Conservation (phyloP, 2,888 invertebrate genomes). For the Kuschelorhynchus macadamiae region DNA sequence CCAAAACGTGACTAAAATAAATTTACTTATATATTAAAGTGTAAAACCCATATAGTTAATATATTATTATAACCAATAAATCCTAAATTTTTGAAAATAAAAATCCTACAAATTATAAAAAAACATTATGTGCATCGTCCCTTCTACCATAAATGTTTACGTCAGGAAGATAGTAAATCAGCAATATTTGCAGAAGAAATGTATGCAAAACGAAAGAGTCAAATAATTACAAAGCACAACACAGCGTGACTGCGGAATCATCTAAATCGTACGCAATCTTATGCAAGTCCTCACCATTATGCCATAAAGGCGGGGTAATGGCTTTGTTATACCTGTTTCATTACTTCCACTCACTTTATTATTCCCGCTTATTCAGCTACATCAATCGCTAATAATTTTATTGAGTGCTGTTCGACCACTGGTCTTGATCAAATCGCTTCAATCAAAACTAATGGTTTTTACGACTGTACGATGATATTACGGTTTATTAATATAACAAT, state of each 20-base stretch:
- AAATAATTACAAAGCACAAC: slow-evolving; percentile 35
- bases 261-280: slow-evolving; percentile 57
- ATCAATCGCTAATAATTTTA: slow-evolving; percentile 45
- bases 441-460: slow-evolving; percentile 20
- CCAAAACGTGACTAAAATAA: no score
- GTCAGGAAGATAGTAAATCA: no score
- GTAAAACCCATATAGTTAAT: no score
- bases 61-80: no score
- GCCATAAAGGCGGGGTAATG: slow-evolving; percentile 67
- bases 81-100: no score
- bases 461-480: no score
- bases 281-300: slow-evolving; percentile 62
- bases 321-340: slow-evolving; percentile 65
- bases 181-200: slow-evolving; percentile 8
- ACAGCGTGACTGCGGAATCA: slow-evolving; percentile 58
- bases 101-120: no score
- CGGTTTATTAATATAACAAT: no score
- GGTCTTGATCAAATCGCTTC: slow-evolving; percentile 38
- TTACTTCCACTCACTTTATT: slow-evolving; percentile 57
- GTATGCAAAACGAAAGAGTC: slow-evolving; percentile 20
- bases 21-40: no score
- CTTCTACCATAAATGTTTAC: no score
- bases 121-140: no score
- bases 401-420: slow-evolving; percentile 35
- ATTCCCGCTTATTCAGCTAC: slow-evolving; percentile 56